These are phyloP conservation scores for Porites evermanni DNA, from an alignment of 92 coral and sea anemone species.

Conservation along the genomic window DNA sequence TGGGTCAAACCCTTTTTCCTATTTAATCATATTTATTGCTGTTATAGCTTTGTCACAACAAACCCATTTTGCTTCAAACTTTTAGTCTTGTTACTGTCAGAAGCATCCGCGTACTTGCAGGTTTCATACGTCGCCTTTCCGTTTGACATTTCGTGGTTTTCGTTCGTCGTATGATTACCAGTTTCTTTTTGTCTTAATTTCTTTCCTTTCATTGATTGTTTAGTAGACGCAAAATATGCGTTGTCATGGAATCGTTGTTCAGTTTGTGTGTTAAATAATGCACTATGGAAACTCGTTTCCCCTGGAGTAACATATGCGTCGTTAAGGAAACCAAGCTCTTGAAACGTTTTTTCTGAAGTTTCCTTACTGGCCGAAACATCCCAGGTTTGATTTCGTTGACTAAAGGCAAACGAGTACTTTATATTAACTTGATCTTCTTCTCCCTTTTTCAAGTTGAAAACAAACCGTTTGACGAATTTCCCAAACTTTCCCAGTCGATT, in stretches of 20 bases:
- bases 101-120: background rate
- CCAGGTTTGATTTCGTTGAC: constrained; percentile 13
- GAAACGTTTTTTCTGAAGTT: background rate
- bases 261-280: background rate
- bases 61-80: background rate
- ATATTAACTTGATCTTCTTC: constrained; percentile 38
- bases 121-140: background rate
- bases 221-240: background rate
- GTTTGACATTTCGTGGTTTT: background rate
- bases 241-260: no score
- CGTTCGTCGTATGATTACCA: background rate
- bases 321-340: constrained; percentile 35
- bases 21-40: background rate
- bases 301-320: background rate
- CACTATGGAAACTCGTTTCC: background rate
- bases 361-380: background rate
- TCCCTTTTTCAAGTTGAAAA: constrained; percentile 36
- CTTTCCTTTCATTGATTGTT: background rate
- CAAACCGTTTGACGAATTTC: constrained; percentile 36
- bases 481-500: constrained; percentile 39
- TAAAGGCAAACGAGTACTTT: constrained; percentile 17
- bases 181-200: background rate
- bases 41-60: constrained; percentile 10
- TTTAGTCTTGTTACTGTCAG: background rate
- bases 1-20: no score